These are phyloP conservation scores for Drosophila engyochracea DNA, from an alignment of 2,888 invertebrate species.

Conservation along the genomic window DNA sequence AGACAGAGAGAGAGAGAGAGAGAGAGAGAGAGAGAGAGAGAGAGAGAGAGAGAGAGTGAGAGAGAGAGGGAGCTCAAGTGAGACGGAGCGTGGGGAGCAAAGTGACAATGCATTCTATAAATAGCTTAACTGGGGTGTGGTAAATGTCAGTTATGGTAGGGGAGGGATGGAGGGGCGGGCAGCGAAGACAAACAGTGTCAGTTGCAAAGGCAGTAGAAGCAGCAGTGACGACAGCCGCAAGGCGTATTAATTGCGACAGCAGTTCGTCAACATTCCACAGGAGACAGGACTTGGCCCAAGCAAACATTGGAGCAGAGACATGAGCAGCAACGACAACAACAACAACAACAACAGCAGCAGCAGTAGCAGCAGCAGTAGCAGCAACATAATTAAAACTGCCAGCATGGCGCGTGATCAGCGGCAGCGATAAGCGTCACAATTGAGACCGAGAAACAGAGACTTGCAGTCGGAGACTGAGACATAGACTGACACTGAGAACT, in stretches of 20 bases:
- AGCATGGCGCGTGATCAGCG: slow-evolving; percentile 80
- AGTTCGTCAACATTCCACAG: slow-evolving; percentile 75
- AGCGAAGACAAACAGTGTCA: slow-evolving; percentile 55
- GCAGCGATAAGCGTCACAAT: slow-evolving; percentile 66
- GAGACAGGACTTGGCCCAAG: slow-evolving; percentile 26
- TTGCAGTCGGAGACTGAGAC: slow-evolving; percentile 9
- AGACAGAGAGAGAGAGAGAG: neutral
- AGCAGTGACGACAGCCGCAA: slow-evolving; percentile 57
- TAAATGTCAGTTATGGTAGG: slow-evolving; percentile 8
- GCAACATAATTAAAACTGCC: slow-evolving; percentile 77
- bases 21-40: neutral
- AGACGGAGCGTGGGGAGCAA: slow-evolving; percentile 65
- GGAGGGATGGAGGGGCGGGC: neutral
- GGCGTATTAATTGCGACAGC: slow-evolving; percentile 79
- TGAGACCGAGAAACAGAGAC: slow-evolving; percentile 21
- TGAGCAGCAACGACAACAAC: neutral
- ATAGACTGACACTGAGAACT: slow-evolving; percentile 28
- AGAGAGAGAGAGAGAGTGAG: slow-evolving; percentile 15
- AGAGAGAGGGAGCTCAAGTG: slow-evolving; percentile 1
- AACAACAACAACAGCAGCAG: slow-evolving; percentile 25
- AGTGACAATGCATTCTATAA: slow-evolving; percentile 67
- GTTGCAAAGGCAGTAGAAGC: slow-evolving; percentile 53
- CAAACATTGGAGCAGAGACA: slow-evolving; percentile 1
- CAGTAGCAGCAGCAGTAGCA: slow-evolving; percentile 14
- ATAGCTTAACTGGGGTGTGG: slow-evolving; percentile 51